These are phyloP conservation scores for Percina caprodes DNA, from an alignment of 2,113 vertebrate species.

Conservation along the genomic window DNA sequence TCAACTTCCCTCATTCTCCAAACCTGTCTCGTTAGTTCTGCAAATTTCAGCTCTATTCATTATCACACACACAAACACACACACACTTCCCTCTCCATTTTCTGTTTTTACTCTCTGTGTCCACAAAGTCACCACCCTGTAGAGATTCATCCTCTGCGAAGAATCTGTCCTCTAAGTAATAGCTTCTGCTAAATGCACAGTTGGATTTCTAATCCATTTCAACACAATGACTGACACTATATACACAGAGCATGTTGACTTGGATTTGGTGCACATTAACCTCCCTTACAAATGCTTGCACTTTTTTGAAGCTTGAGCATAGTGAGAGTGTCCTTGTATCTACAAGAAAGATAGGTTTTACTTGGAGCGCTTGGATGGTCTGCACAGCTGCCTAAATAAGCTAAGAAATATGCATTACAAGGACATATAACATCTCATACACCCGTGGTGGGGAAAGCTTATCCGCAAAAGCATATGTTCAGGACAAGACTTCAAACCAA, in stretches of 20 bases:
- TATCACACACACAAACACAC: conserved; percentile 24
- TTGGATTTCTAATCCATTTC: conserved; percentile 70
- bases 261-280: conserved; percentile 59
- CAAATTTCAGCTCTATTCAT: conserved; percentile 63
- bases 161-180: conserved; percentile 67
- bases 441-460: conserved; percentile 14
- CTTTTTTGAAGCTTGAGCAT: conserved; percentile 14
- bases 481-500: conserved; percentile 30
- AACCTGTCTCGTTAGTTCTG: conserved; percentile 47
- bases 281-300: conserved; percentile 49
- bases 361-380: conserved; percentile 5
- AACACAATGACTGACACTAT: conserved; percentile 71
- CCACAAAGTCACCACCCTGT: conserved; percentile 65
- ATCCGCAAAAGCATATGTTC: conserved; percentile 10
- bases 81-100: background rate
- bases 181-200: conserved; percentile 64
- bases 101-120: conserved; percentile 49
- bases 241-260: conserved; percentile 72
- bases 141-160: conserved; percentile 57
- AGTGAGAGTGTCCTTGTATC: conserved; percentile 36
- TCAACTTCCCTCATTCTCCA: conserved; percentile 48
- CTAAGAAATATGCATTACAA: conserved; percentile 7
- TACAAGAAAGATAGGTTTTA: conserved; percentile 46
- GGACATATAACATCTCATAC: conserved; percentile 20
- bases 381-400: conserved; percentile 29